Evolutionary conservation across 1,140 invertebrate species (phyloP).

Genomic region (Harlomillsia oculata): DNA sequence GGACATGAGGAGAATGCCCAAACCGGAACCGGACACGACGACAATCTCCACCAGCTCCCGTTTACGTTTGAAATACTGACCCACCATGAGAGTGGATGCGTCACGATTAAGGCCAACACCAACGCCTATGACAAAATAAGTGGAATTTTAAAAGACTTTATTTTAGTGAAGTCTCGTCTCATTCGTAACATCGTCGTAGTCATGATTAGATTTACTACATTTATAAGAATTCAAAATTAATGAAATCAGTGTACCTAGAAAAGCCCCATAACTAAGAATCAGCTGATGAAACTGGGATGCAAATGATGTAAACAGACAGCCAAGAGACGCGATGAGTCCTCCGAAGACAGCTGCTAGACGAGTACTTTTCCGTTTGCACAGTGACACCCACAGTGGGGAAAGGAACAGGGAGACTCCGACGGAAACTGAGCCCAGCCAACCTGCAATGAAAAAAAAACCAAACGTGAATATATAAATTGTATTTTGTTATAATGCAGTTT

Average conservation of each 20-base stretch:
- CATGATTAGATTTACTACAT: too few species aligned
- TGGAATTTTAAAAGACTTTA: too few species aligned
- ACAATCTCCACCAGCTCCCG: slow-evolving; percentile 79
- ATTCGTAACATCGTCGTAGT: too few species aligned
- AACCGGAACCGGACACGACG: slow-evolving; percentile 70
- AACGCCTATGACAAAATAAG: slow-evolving; percentile 49
- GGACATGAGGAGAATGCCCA: slow-evolving; percentile 74
- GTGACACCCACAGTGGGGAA: slow-evolving; percentile 71
- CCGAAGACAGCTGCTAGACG: slow-evolving; percentile 78
- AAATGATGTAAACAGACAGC: slow-evolving; percentile 77
- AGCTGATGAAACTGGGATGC: slow-evolving; percentile 80
- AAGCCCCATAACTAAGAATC: slow-evolving; percentile 69
- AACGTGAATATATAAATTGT: background rate
- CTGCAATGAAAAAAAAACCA: slow-evolving; percentile 45
- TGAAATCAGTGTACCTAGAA: too few species aligned
- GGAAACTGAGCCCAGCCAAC: slow-evolving; percentile 72
- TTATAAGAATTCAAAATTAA: too few species aligned
- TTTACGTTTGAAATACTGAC: slow-evolving; percentile 76
- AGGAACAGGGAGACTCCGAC: slow-evolving; percentile 66
- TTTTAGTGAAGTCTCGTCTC: too few species aligned
- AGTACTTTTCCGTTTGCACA: slow-evolving; percentile 75
- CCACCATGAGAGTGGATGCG: slow-evolving; percentile 79
- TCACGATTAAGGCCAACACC: slow-evolving; percentile 73
- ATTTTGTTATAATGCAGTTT: too few species aligned
- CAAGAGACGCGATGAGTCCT: slow-evolving; percentile 70